phyloP scores from a whole-genome alignment of 1,140 invertebrate genomes.

The Diorhabda elongata region DNA sequence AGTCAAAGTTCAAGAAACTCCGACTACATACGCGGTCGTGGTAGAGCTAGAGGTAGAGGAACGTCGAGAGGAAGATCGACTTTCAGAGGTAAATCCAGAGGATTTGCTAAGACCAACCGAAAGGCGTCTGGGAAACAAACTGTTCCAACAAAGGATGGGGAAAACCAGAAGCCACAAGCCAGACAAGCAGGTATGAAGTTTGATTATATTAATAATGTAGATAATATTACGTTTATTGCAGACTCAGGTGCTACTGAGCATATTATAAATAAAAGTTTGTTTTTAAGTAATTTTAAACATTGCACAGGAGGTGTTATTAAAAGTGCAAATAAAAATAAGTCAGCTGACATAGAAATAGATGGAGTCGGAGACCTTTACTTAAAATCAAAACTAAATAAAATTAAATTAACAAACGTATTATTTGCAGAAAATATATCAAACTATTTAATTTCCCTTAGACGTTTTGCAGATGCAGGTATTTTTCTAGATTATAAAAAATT shows the following conservation, averaged over 20 bases:
- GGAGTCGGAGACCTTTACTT: conserved; percentile 7
- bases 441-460: conserved; percentile 17
- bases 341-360: conserved; percentile 16
- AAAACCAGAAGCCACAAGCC: no score
- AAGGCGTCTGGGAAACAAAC: no score
- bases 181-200: no score
- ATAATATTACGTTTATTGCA: conserved; percentile 5
- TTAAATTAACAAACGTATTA: conserved; percentile 13
- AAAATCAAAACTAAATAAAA: conserved; percentile 5
- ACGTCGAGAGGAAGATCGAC: no score
- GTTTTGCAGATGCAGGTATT: conserved; percentile 16
- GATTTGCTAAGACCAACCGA: no score
- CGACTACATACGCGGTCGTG: no score
- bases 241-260: conserved; percentile 12
- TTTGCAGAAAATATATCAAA: conserved; percentile 7
- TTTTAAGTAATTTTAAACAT: conserved; percentile 5
- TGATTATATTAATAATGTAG: conserved; percentile 6
- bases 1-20: no score
- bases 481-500: conserved; percentile 17
- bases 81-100: no score
- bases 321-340: conserved; percentile 11
- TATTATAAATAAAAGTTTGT: conserved; percentile 13
- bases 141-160: no score
- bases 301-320: conserved; percentile 1
- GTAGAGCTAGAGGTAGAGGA: no score